A percentile compares a stretch with the other conserved stretches of the same genome.
These are phyloP conservation scores for Thereva nobilitata DNA, from an alignment of 2,888 invertebrate species.

Conservation along the genomic window DNA sequence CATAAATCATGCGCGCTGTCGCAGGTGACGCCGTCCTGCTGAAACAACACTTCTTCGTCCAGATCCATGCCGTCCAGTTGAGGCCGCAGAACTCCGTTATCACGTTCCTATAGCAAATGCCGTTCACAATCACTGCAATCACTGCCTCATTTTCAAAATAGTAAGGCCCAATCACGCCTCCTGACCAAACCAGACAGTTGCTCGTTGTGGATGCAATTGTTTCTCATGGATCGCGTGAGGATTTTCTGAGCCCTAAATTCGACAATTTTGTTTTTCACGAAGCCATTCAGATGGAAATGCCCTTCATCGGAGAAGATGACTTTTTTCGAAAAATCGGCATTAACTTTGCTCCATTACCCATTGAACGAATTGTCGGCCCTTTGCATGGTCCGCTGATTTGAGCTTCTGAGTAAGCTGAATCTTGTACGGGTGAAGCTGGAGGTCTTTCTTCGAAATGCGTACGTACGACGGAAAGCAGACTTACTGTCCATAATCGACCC, in stretches of 20 bases:
- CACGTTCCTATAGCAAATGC: not conserved
- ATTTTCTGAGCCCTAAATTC: not conserved
- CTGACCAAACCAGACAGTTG: slow-evolving; percentile 7
- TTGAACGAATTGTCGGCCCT: no score
- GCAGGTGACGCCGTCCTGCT: not conserved
- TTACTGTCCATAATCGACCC: no score
- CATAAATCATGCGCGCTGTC: not conserved
- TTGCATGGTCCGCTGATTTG: no score
- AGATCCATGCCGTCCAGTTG: slow-evolving; percentile 6
- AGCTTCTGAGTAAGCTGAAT: no score
- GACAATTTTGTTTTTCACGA: slow-evolving; percentile 10
- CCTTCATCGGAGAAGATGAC: not conserved
- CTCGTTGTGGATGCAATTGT: not conserved
- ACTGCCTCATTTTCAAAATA: not conserved
- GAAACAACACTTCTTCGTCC: slow-evolving; percentile 2
- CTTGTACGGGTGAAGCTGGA: no score
- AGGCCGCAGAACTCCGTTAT: not conserved
- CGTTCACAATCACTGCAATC: not conserved
- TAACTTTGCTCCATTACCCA: no score
- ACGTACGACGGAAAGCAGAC: no score
- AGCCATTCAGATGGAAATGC: not conserved
- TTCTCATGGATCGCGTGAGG: not conserved
- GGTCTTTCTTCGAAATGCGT: no score
- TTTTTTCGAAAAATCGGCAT: not conserved
- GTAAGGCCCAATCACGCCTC: not conserved